A percentile compares a stretch with the other conserved stretches of the same genome.
phyloP scores from a whole-genome alignment of 2,113 vertebrate genomes.

The Centropus unirufus region DNA sequence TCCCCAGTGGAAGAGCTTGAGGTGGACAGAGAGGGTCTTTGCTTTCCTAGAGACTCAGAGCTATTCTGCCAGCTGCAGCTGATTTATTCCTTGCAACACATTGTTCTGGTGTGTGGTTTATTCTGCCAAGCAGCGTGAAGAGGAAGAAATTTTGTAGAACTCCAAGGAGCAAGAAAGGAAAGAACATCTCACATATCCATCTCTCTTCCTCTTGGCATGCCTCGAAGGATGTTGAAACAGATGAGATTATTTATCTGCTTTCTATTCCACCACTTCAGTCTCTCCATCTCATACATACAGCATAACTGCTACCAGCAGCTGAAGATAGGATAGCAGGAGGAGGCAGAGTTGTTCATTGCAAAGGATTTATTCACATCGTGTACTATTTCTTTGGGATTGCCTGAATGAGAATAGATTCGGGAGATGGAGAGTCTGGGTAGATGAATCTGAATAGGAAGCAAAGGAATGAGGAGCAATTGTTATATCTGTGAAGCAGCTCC shows the following conservation, averaged over 20 bases:
- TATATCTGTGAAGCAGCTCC: not conserved
- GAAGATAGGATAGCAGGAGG: constrained; percentile 18
- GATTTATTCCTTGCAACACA: not conserved
- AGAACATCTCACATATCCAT: not conserved
- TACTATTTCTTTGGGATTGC: not conserved
- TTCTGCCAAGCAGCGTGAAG: not conserved
- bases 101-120: not conserved
- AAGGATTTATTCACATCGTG: constrained; percentile 12
- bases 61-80: not conserved
- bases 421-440: not conserved
- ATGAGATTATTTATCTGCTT: constrained; percentile 4
- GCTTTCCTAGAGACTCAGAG: fast-evolving
- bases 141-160: constrained; percentile 18
- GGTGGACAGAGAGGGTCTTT: not conserved
- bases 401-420: not conserved
- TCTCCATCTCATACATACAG: not conserved
- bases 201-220: not conserved
- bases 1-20: not conserved
- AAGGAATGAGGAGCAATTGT: not conserved
- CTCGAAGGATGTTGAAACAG: not conserved
- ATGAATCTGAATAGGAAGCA: not conserved
- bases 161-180: not conserved
- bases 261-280: constrained; percentile 12
- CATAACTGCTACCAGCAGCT: not conserved
- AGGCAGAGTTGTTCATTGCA: not conserved